These are phyloP conservation scores for Thumatha senex DNA, from an alignment of 2,888 invertebrate genomes.

Conservation along the genomic window DNA sequence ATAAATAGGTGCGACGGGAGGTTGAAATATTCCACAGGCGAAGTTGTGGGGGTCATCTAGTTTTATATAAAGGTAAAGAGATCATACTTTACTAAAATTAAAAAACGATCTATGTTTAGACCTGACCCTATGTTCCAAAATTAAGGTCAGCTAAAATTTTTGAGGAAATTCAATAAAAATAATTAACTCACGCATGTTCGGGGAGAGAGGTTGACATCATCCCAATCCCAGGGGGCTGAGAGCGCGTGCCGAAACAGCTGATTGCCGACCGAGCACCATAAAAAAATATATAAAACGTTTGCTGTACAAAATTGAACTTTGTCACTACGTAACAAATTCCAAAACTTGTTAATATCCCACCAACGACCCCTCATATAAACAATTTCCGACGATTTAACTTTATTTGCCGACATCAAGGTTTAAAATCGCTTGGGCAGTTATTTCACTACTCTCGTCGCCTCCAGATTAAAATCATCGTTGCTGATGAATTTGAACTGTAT, in stretches of 20 bases:
- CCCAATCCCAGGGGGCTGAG: conserved; percentile 63
- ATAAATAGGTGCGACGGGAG: too few relatives aligned
- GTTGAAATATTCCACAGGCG: too few relatives aligned
- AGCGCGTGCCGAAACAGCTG: conserved; percentile 80
- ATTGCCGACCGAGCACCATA: conserved; percentile 76
- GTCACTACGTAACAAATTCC: conserved; percentile 13
- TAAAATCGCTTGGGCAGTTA: conserved; percentile 51
- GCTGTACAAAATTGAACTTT: conserved; percentile 31
- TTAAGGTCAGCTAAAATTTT: conserved; percentile 44
- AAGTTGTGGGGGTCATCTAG: too few relatives aligned
- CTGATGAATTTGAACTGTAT: conserved; percentile 41
- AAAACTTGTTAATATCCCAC: conserved; percentile 15
- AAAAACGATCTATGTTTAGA: conserved; percentile 5
- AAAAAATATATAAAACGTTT: conserved; percentile 60
- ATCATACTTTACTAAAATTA: too few relatives aligned
- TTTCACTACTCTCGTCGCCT: conserved; percentile 57
- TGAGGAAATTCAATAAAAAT: conserved; percentile 64
- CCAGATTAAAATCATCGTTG: conserved; percentile 50
- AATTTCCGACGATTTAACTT: conserved; percentile 40
- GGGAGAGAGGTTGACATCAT: conserved; percentile 64
- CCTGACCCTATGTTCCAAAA: conserved; percentile 22
- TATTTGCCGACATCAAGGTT: conserved; percentile 37
- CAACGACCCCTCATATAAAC: conserved; percentile 57
- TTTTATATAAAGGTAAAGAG: too few relatives aligned
- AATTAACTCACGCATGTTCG: conserved; percentile 45